Conservation (phyloP, 2,888 invertebrate species). For the Sinhomidia bicolor region DNA sequence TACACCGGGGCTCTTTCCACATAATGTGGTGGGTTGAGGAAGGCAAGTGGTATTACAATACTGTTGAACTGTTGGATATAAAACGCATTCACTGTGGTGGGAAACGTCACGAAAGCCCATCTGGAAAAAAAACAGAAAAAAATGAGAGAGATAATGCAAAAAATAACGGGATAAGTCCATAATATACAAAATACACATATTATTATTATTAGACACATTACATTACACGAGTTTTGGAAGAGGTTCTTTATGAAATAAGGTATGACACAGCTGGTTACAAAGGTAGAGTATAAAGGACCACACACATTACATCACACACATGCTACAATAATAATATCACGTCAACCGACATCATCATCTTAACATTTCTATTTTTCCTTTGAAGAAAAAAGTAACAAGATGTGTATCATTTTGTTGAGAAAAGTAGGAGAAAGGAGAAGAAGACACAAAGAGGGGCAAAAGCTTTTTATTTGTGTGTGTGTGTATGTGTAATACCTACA, state of each 20-base stretch:
- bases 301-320: not conserved
- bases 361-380: conserved; percentile 19
- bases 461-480: not conserved
- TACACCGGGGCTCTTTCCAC: conserved; percentile 83
- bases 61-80: conserved; percentile 83
- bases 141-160: not conserved
- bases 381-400: not conserved
- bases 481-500: too few species aligned
- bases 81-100: conserved; percentile 83
- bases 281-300: not conserved
- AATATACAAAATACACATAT: not conserved
- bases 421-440: not conserved
- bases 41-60: conserved; percentile 83
- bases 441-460: conserved; percentile 8
- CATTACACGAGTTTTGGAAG: too few species aligned
- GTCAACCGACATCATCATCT: conserved; percentile 23
- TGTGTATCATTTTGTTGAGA: conserved; percentile 5
- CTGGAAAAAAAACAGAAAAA: conserved; percentile 79
- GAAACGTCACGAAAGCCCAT: conserved; percentile 82
- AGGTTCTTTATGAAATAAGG: conserved; percentile 2
- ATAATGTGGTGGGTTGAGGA: conserved; percentile 83
- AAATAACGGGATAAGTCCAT: not conserved
- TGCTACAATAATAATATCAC: conserved; percentile 8
- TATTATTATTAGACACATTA: not conserved
- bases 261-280: not conserved